Base-by-base conservation (phyloP, 2,797 vertebrate species). In the Hozukius guyotensis region DNA sequence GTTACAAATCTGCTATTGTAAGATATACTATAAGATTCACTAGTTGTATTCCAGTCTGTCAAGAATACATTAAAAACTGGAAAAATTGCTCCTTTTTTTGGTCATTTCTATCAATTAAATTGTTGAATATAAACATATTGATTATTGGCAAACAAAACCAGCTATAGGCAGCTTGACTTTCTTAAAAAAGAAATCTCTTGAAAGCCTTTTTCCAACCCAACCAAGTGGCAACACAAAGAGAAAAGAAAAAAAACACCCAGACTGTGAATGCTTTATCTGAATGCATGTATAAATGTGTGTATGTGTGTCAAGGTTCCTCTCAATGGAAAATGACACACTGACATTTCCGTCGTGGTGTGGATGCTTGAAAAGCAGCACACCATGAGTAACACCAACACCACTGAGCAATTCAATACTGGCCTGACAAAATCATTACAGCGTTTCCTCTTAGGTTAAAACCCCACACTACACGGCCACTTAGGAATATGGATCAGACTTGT, bases 401-500 rank as follows among this genome's bases (percentile, higher is more conserved):
- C 84, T 22, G 81, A 81, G 86, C 86, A 2, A 79, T 72, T 92
- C 89, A 80, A 89, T 89, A 82, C 79, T 3, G 77, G 75, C 84
- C 87, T 75, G 84, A 87, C 85, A 84, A 91, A 93, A 94, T 92
- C 89, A 88, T 90, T 92, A 89, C 75, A 53, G 73, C 1, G 78
- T 65, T 91, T 92, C 85, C 88, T 89, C 86, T 90, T 22, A 89
- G 91, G 90, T 93, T 84, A 87, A 86, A 89, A 75, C 87, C 75
- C 63, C 10, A 59, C 87, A 70, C 92, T 80, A 72, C 85, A 82
- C 57, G 77, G 82, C 87, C 91, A 93, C 93, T 94, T 92, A 93
- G 89, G 81, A 91, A 85, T 92, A 94, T 94, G 90, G 90, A 93
- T 92, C 61, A 62, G 85, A 90, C 88, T 64, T 89, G 89, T 91